These are phyloP conservation scores for Lepeophtheirus nordmannii DNA, from an alignment of 2,888 invertebrate species.

Conservation along the genomic window DNA sequence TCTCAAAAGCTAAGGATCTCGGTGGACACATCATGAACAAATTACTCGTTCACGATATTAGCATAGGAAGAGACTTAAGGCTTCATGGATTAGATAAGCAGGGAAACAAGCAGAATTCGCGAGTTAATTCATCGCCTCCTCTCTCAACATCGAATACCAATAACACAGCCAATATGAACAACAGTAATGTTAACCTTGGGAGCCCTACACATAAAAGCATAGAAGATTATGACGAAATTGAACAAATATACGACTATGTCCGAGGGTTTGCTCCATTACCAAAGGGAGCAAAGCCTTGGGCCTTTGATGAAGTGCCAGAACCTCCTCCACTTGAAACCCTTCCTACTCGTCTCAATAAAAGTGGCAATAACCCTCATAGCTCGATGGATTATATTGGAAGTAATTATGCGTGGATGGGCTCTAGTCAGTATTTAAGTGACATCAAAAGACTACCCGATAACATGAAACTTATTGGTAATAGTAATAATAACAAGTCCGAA, in stretches of 20 bases:
- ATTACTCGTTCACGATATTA: conserved; percentile 29
- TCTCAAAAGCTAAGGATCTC: conserved; percentile 27
- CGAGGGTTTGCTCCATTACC: conserved; percentile 79
- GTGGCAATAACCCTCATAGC: neutral
- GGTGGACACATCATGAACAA: conserved; percentile 28
- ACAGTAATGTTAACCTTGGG: neutral
- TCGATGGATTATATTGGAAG: neutral
- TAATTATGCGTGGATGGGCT: conserved; percentile 5
- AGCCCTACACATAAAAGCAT: neutral
- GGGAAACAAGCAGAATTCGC: conserved; percentile 22
- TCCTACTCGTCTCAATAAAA: conserved; percentile 23
- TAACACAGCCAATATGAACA: neutral
- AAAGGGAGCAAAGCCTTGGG: conserved; percentile 41
- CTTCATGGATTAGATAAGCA: conserved; percentile 1
- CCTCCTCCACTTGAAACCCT: conserved; percentile 28
- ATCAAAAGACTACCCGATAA: neutral
- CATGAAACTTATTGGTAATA: neutral
- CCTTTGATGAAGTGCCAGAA: conserved; percentile 22
- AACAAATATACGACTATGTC: conserved; percentile 90
- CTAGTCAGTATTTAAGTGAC: conserved; percentile 1
- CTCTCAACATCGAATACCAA: neutral
- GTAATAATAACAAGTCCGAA: neutral
- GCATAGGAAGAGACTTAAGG: conserved; percentile 28
- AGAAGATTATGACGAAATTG: conserved; percentile 85
- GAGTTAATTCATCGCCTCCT: neutral